Percentiles rank a stretch among this genome's conserved stretches.
Evolutionary conservation across 2,113 vertebrate species (phyloP).

Genomic region (Vidua macroura): DNA sequence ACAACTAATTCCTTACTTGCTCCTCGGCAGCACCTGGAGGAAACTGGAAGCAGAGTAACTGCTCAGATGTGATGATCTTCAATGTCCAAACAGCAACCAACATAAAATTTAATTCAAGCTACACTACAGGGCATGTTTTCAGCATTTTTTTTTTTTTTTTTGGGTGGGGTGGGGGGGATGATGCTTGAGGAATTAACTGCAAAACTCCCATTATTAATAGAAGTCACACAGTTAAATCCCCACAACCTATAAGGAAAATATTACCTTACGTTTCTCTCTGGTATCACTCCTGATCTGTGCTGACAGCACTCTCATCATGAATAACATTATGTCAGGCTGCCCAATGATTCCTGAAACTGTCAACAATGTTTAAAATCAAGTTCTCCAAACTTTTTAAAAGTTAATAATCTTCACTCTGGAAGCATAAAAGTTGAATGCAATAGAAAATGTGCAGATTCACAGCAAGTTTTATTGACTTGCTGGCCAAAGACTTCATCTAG

Average conservation of each 20-base stretch:
- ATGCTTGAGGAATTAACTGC: constrained; percentile 11
- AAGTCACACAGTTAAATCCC: constrained; percentile 6
- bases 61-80: constrained; percentile 38
- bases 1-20: neutral
- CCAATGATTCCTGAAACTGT: constrained; percentile 65
- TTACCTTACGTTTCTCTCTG: constrained; percentile 29
- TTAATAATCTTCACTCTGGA: constrained; percentile 69
- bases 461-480: constrained; percentile 47
- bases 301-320: constrained; percentile 63
- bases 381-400: constrained; percentile 69
- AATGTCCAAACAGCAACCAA: constrained; percentile 39
- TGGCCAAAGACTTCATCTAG: constrained; percentile 30
- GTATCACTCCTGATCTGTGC: constrained; percentile 41
- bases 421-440: constrained; percentile 67
- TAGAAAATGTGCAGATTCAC: constrained; percentile 49
- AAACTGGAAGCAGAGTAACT: neutral
- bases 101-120: neutral
- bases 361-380: constrained; percentile 66
- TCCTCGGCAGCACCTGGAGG: constrained; percentile 48
- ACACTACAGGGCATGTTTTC: constrained; percentile 22
- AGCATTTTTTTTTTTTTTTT: neutral
- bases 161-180: neutral
- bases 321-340: constrained; percentile 66
- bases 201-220: constrained; percentile 46
- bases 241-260: constrained; percentile 1